phyloP scores from a whole-genome alignment of 2,888 invertebrate genomes.

The Ectemnius continuus region DNA sequence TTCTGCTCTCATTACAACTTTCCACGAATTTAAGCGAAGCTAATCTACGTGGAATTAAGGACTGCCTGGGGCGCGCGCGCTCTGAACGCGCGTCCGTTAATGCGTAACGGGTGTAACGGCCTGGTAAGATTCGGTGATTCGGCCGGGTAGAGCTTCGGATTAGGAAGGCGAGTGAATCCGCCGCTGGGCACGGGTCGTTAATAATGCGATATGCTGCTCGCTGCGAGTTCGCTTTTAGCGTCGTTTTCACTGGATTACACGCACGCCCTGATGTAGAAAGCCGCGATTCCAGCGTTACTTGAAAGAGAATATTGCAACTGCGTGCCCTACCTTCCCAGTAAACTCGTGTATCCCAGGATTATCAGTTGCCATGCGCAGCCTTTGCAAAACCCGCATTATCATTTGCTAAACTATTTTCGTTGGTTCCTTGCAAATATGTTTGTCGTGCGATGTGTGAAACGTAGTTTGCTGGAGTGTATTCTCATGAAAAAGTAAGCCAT shows the following conservation, averaged over 20 bases:
- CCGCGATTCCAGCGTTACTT: too few species aligned
- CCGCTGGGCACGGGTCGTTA: neutral
- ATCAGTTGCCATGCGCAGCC: too few species aligned
- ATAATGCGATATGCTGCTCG: conserved; percentile 1
- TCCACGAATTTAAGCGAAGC: conserved; percentile 17
- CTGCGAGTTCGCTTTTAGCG: neutral
- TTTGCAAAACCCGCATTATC: too few species aligned
- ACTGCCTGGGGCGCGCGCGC: neutral
- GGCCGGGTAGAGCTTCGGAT: conserved; percentile 15
- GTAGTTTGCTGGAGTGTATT: too few species aligned
- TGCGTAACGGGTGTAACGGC: conserved; percentile 5
- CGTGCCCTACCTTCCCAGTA: too few species aligned
- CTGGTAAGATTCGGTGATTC: conserved; percentile 23
- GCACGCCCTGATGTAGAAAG: too few species aligned
- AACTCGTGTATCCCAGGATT: too few species aligned
- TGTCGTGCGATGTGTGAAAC: too few species aligned
- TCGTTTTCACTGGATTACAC: neutral
- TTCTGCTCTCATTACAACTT: conserved; percentile 17
- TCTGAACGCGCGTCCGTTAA: neutral
- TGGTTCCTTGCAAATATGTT: too few species aligned
- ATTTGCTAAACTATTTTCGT: too few species aligned
- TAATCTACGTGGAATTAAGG: conserved; percentile 15
- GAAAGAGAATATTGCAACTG: too few species aligned
- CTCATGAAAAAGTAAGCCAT: too few species aligned
- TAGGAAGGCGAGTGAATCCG: conserved; percentile 8